A percentile compares a stretch with the other conserved stretches of the same genome.
phyloP scores from a whole-genome alignment of 2,888 invertebrate genomes.

The Malthinus seriepunctatus region DNA sequence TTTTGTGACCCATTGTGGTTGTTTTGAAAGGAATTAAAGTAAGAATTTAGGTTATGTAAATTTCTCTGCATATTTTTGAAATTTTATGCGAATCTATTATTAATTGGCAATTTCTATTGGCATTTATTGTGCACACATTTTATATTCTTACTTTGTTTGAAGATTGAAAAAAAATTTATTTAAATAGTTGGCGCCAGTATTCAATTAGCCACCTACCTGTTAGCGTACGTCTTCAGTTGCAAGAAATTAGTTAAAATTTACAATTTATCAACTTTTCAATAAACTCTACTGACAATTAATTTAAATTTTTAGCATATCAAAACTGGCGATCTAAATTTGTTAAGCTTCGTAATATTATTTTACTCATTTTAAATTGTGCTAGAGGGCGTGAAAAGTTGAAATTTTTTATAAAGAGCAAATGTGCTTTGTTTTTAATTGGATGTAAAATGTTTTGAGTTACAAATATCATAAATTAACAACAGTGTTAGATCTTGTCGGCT shows the following conservation, averaged over 20 bases:
- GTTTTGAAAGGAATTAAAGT: too few species aligned
- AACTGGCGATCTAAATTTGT: constrained; percentile 14
- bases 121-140: too few species aligned
- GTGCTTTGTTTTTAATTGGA: too few species aligned
- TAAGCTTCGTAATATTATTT: background rate
- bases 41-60: too few species aligned
- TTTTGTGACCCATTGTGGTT: too few species aligned
- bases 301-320: constrained; percentile 35
- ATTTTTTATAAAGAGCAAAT: too few species aligned
- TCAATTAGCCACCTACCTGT: constrained; percentile 40
- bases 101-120: too few species aligned
- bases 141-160: background rate
- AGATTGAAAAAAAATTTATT: background rate
- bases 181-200: constrained; percentile 36
- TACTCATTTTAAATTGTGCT: constrained; percentile 8
- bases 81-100: too few species aligned
- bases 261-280: constrained; percentile 32
- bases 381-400: constrained; percentile 12
- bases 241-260: constrained; percentile 34
- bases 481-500: too few species aligned
- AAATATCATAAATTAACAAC: too few species aligned
- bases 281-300: constrained; percentile 37
- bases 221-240: constrained; percentile 24
- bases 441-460: too few species aligned
- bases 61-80: too few species aligned